Evolutionary conservation across 2,797 vertebrate genomes (phyloP), one percentile per base, ranked within the genome.

Genomic region (Etheostoma nigrum): DNA sequence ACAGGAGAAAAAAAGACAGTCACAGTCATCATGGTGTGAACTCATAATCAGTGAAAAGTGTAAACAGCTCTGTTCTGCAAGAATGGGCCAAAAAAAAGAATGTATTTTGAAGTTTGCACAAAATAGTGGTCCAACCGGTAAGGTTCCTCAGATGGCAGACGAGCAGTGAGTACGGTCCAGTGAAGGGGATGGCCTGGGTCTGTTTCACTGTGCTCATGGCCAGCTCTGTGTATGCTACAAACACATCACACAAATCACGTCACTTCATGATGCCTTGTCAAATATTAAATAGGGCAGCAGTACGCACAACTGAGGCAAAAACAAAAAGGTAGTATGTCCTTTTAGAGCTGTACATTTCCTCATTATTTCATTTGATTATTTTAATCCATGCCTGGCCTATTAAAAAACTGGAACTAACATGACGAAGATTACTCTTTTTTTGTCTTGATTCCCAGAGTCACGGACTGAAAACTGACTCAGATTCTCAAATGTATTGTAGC

Each of bases 171-270:
- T 99, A 98, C 9, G 97, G 97, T 25, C 97, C 97, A 0, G 96
- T 97, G 76, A 98, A 99, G 2, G 97, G 97, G 87, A 99, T 96
- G 74, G 96, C 97, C 79, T 98, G 98, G 10, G 96, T 97, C 91
- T 99, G 98, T 16, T 97, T 99, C 70, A 99, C 97, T 0, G 97
- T 98, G 93, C 98, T 98, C 97, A 98, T 97, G 12, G 98, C 96
- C 84, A 99, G 75, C 86, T 99, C 98, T 0, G 97, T 99, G 72
- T 99, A 99, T 65, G 95, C 98, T 99, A 93, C 49, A 67, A 53
- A 61, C 36, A 40, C 10, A 40, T 65, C 67, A 81, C 2, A 81
- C 58, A 21, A 42, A 72, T n/a, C 6, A 23, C n/a, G 12, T 57
- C 33, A 82, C 30, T 21, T 19, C 44, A 58, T 4, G 21, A 45